A percentile compares a stretch with the other conserved stretches of the same genome.
Conservation (phyloP, 92 coral and sea anemone species). For the Palythoa grandis region DNA sequence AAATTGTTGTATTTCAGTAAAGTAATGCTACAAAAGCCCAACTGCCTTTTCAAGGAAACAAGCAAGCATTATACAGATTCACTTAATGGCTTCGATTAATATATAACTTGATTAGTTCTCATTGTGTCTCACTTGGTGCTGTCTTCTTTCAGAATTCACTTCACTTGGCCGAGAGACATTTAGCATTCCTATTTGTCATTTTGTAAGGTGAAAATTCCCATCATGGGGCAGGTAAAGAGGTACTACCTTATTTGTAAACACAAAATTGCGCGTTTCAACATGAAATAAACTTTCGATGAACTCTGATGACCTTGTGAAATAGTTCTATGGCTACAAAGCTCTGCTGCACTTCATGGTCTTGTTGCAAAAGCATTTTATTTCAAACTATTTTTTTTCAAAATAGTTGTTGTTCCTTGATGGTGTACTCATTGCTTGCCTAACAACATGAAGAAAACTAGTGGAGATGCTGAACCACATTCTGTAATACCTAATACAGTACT, state of each 20-base stretch:
- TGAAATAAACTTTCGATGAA: conserved; percentile 16
- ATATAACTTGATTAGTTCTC: conserved; percentile 34
- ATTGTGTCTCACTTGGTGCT: conserved; percentile 49
- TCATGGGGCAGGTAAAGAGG: conserved; percentile 47
- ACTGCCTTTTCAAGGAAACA: neutral
- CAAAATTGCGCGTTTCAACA: conserved; percentile 32
- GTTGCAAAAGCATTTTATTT: neutral
- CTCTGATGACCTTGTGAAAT: neutral
- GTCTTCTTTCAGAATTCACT: conserved; percentile 50
- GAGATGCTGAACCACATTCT: too few species aligned
- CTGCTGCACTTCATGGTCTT: conserved; percentile 39
- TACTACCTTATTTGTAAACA: conserved; percentile 35
- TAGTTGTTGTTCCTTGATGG: too few species aligned
- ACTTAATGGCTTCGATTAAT: neutral
- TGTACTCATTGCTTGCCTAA: neutral
- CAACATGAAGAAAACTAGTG: neutral
- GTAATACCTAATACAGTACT: too few species aligned
- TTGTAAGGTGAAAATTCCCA: conserved; percentile 48
- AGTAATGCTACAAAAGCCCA: conserved; percentile 17
- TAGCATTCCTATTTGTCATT: conserved; percentile 51
- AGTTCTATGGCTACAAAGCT: conserved; percentile 30
- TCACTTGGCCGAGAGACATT: conserved; percentile 50
- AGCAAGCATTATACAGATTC: conserved; percentile 7
- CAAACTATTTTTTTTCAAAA: neutral
- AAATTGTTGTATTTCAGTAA: neutral